A percentile compares a stretch with the other conserved stretches of the same genome.
Conservation (phyloP, 2,797 vertebrate genomes). For the Crocidura indochinensis region DNA sequence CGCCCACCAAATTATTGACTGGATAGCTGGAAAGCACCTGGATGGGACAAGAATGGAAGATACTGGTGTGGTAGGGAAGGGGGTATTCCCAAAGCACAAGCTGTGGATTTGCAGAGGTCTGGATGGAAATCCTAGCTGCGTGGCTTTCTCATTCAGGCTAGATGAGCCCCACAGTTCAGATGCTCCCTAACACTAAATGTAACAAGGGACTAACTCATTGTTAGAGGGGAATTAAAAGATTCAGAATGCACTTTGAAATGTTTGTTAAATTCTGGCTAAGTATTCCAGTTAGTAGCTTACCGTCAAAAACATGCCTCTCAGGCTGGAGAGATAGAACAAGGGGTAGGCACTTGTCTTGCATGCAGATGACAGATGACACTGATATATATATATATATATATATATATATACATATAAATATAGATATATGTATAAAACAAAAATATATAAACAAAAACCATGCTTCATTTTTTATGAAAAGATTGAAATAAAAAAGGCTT, state of each 20-base stretch:
- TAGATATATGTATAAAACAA: too few species aligned
- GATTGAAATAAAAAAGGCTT: too few species aligned
- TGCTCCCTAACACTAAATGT: background rate
- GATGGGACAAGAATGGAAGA: background rate
- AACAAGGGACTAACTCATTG: background rate
- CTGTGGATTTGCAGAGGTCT: background rate
- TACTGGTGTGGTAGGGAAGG: background rate
- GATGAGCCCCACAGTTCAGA: background rate
- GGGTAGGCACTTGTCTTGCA: too few species aligned
- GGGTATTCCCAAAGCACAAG: background rate
- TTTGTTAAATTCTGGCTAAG: background rate
- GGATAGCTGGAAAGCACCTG: constrained; percentile 92
- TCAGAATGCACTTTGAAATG: background rate
- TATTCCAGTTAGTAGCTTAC: background rate
- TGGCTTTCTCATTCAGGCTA: background rate
- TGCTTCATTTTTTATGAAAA: too few species aligned
- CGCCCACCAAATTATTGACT: constrained; percentile 86
- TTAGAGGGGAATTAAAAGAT: background rate
- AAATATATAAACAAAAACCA: too few species aligned
- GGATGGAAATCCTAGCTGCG: background rate
- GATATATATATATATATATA: too few species aligned
- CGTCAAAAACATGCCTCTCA: background rate
- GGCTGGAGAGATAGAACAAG: too few species aligned
- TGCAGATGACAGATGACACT: too few species aligned
- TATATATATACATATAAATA: too few species aligned